Evolutionary conservation across 2,797 vertebrate genomes (phyloP), one percentile per base, ranked within the genome.

Genomic region (Phoeniculus purpureus): DNA sequence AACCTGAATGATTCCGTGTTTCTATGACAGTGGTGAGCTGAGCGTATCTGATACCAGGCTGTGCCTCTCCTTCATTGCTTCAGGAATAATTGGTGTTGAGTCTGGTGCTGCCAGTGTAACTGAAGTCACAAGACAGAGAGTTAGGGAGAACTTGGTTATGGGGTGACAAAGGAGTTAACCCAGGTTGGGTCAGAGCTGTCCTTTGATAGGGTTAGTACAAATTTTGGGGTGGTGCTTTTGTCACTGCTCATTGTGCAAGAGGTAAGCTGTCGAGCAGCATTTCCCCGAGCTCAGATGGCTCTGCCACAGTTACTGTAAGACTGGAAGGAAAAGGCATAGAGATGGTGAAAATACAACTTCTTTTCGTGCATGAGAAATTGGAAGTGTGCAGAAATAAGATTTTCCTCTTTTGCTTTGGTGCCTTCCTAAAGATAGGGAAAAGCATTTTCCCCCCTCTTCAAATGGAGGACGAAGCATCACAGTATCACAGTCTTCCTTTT

Each of bases 371-470:
- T 81, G 37, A 75, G 22, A 12, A 73, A 31, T 1, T 48, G 13
- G 23, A 58, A 73, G 21, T 29, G 8, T 2, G 1, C 10, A 45
- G 23, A 56, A 43, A 13, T 62, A 7, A 3, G 15, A 3, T 40
- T 4, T 27, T 6, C 10, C 10, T 70, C 34, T 74, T 13, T 74
- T 50, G 10, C 18, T 84, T 70, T 48, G 54, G 6, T 59, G 48
- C 61, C 50, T 79, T 61, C 23, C 6, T 76, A 31, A 48, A 74
- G 27, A 16, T 65, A 16, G 1, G 3, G 6, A 68, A 75, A 61
- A 11, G 21, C 62, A 15, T 21, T 45, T 4, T 1, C 9, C 3
- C 4, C 3, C 16, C 18, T 12, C 6, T 34, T 0, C 18, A 13
- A 64, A 23, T 47, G 9, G 40, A 32, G 43, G 73, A 66, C 19